A percentile compares a stretch with the other conserved stretches of the same genome.
Evolutionary conservation across 2,113 vertebrate genomes (phyloP).

Genomic region (Leucosticte australis): DNA sequence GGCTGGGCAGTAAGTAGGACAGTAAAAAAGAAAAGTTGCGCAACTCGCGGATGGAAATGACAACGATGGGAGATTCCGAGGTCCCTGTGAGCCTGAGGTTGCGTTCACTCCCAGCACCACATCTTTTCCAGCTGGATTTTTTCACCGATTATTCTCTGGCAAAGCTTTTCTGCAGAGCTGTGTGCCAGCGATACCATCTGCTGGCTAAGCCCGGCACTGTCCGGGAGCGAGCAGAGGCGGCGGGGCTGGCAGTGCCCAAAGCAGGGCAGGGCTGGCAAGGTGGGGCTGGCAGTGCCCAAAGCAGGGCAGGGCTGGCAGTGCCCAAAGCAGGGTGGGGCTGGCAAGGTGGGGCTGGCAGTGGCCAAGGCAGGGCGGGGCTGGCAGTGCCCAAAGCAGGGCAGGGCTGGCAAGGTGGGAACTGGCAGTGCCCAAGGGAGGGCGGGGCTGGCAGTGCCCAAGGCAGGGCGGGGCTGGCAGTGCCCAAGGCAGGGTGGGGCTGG

Average conservation of each 20-base stretch:
- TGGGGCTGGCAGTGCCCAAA: too few relatives aligned
- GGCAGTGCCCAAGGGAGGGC: too few relatives aligned
- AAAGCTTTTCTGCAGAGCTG: background rate
- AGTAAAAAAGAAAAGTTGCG: background rate
- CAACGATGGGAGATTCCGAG: background rate
- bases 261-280: too few relatives aligned
- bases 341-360: too few relatives aligned
- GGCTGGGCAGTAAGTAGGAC: background rate
- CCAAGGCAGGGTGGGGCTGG: too few relatives aligned
- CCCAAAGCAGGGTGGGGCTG: too few relatives aligned
- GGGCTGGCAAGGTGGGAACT: too few relatives aligned
- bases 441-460: too few relatives aligned
- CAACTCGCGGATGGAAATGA: background rate
- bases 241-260: accelerated
- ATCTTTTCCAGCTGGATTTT: accelerated
- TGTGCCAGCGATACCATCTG: slow-evolving; percentile 59
- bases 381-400: too few relatives aligned
- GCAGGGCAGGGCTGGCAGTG: too few relatives aligned
- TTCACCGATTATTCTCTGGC: accelerated
- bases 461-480: too few relatives aligned
- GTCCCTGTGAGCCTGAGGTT: background rate
- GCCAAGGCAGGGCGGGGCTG: too few relatives aligned
- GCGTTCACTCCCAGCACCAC: background rate
- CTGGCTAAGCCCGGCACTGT: background rate
- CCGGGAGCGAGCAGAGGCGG: accelerated